Evolutionary conservation across 2,113 vertebrate species (phyloP).

Genomic region (Tetrao urogallus): DNA sequence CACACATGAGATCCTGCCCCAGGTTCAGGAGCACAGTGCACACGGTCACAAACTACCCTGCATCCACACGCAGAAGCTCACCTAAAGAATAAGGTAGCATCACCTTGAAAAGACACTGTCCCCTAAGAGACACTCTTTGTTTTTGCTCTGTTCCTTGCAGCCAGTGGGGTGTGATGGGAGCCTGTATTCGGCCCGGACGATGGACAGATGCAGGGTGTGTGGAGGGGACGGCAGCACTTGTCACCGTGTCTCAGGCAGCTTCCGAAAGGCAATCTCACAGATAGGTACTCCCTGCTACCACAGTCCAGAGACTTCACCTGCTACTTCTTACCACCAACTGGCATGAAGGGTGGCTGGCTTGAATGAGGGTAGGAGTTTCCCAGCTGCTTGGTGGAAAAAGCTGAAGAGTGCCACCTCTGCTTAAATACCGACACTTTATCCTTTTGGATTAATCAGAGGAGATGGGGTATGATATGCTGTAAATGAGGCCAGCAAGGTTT

Average conservation of each 20-base stretch:
- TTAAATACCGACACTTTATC: constrained; percentile 24
- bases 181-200: constrained; percentile 82
- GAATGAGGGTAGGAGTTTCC: neutral
- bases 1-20: fast-evolving
- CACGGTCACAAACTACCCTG: neutral
- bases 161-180: constrained; percentile 88
- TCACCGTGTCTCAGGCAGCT: constrained; percentile 87
- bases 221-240: constrained; percentile 88
- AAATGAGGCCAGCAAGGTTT: constrained; percentile 34
- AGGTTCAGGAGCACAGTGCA: neutral
- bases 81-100: neutral
- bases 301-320: constrained; percentile 26
- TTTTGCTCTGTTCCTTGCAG: constrained; percentile 68
- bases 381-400: constrained; percentile 14
- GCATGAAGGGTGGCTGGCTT: constrained; percentile 13
- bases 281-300: constrained; percentile 85
- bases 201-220: constrained; percentile 89
- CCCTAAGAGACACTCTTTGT: neutral
- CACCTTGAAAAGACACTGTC: neutral
- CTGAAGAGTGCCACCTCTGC: neutral
- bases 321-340: constrained; percentile 16
- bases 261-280: constrained; percentile 89
- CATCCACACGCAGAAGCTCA: neutral
- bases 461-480: constrained; percentile 24
- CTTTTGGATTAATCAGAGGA: constrained; percentile 29